Percentiles rank a stretch among this genome's conserved stretches.
These are phyloP conservation scores for Lycaena phlaeas DNA, from an alignment of 2,888 invertebrate genomes.

Conservation along the genomic window DNA sequence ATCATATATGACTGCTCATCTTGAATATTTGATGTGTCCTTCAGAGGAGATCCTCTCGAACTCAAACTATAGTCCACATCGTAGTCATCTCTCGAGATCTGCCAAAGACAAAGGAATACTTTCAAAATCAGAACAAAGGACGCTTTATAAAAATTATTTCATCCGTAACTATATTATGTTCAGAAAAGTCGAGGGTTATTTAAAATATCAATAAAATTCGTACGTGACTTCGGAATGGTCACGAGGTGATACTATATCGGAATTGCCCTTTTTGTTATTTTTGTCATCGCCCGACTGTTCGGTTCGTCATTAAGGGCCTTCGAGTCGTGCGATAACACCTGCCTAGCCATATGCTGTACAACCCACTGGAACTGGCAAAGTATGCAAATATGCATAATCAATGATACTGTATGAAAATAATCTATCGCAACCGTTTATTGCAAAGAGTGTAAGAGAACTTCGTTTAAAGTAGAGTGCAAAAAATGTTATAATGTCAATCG, in stretches of 20 bases:
- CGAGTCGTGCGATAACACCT: conserved; percentile 50
- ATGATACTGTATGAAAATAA: neutral
- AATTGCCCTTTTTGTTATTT: conserved; percentile 18
- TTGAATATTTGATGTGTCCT: conserved; percentile 61
- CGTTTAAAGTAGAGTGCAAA: no score
- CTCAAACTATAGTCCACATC: conserved; percentile 58
- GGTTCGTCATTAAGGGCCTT: conserved; percentile 49
- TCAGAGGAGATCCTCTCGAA: conserved; percentile 56
- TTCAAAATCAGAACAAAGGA: no score
- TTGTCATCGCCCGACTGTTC: conserved; percentile 26
- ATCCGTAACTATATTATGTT: no score
- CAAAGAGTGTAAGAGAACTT: no score
- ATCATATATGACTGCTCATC: conserved; percentile 55
- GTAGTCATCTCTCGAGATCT: conserved; percentile 65
- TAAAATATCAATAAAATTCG: no score
- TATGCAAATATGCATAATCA: conserved; percentile 6
- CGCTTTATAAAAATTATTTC: conserved; percentile 2
- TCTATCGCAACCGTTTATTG: no score
- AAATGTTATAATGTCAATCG: no score
- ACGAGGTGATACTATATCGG: neutral
- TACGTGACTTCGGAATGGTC: conserved; percentile 27
- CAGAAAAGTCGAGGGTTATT: no score
- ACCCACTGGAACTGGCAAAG: neutral
- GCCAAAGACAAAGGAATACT: no score
- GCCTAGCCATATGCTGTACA: conserved; percentile 39